Percentiles rank a stretch among this genome's conserved stretches.
Conservation (phyloP, 1,140 invertebrate species). For the Dysdera silvatica region DNA sequence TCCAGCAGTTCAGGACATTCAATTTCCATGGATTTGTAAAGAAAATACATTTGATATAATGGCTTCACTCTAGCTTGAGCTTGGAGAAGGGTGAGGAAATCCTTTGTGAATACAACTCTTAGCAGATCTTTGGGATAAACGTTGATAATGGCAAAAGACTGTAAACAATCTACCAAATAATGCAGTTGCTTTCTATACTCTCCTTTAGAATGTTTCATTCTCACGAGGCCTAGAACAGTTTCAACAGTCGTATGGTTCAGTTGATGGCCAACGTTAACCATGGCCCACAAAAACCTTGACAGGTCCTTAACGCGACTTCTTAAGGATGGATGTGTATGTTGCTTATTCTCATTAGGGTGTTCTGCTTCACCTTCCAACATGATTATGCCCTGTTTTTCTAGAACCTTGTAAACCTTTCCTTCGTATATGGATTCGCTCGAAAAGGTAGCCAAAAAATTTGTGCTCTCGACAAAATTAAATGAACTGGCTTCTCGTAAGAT, state of each 20-base stretch:
- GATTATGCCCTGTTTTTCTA: conserved; percentile 1
- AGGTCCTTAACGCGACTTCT: conserved; percentile 17
- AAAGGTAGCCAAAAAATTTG: conserved; percentile 19
- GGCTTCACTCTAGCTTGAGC: conserved; percentile 7
- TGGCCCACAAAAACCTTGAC: conserved; percentile 14
- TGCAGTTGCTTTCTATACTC: conserved; percentile 4
- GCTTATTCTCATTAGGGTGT: not conserved
- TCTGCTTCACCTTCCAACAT: not conserved
- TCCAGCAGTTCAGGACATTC: conserved; percentile 1
- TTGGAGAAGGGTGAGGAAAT: not conserved
- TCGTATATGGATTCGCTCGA: conserved; percentile 9
- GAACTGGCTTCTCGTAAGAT: not conserved
- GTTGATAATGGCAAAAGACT: conserved; percentile 11
- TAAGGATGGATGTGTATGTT: conserved; percentile 9
- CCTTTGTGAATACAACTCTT: not conserved
- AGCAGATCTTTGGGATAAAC: conserved; percentile 9
- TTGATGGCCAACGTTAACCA: conserved; percentile 7
- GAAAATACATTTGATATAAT: conserved; percentile 21
- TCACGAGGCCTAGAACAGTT: not conserved
- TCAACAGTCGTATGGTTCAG: not conserved
- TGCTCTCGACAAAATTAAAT: conserved; percentile 18
- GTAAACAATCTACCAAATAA: conserved; percentile 15
- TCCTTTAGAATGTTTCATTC: not conserved
- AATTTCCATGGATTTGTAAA: conserved; percentile 12
- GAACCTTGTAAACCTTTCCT: not conserved